These are phyloP conservation scores for Dryococelus australis DNA, from an alignment of 2,888 invertebrate species.

Conservation along the genomic window DNA sequence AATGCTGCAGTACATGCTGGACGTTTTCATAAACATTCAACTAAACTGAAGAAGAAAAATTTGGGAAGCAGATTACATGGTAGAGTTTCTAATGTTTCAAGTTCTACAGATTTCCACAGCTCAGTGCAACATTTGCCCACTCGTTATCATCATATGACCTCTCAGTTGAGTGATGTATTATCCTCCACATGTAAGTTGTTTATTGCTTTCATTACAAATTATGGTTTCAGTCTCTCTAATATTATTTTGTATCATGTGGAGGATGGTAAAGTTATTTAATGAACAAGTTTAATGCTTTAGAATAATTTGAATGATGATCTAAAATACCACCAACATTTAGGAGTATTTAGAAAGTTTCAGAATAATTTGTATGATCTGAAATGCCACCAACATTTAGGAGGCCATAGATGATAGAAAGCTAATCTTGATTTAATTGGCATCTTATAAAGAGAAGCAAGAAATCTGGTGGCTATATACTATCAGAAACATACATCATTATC, in stretches of 20 bases:
- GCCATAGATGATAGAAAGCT: no score
- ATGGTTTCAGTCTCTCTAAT: background rate
- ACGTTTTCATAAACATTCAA: constrained; percentile 59
- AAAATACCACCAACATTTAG: no score
- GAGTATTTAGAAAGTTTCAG: no score
- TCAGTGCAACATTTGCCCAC: background rate
- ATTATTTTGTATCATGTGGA: background rate
- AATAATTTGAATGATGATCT: no score
- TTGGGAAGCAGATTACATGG: constrained; percentile 34
- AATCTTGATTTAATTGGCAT: no score
- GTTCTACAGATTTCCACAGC: constrained; percentile 40
- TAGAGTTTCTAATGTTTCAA: constrained; percentile 26
- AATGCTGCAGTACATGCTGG: constrained; percentile 52
- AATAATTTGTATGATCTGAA: no score
- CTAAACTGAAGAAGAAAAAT: constrained; percentile 57
- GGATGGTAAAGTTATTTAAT: background rate
- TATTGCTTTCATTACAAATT: background rate
- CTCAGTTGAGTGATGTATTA: background rate
- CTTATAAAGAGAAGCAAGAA: no score
- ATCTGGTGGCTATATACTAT: no score
- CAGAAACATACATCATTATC: no score
- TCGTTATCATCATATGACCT: constrained; percentile 3
- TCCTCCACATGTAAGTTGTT: constrained; percentile 21
- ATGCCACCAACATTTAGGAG: no score
- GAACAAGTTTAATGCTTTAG: background rate